Conservation (phyloP, 2,888 invertebrate species). For the Drosophila antonietae region DNA sequence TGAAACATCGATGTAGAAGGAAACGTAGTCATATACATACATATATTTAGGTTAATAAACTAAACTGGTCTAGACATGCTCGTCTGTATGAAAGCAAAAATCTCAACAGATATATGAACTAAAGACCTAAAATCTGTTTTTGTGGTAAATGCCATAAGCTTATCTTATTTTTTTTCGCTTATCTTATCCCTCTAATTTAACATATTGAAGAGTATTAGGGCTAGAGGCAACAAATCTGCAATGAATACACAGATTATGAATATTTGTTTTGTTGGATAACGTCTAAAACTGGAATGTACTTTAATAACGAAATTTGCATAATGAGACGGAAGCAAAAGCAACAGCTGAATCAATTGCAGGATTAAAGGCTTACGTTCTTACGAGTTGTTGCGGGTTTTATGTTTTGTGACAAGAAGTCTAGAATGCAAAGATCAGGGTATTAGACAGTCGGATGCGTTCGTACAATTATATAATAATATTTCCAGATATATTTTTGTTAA, state of each 20-base stretch:
- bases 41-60: background rate
- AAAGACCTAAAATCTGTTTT: background rate
- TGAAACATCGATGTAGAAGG: background rate
- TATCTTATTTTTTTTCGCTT: constrained; percentile 1
- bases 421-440: background rate
- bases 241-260: background rate
- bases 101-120: background rate
- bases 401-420: background rate
- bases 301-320: background rate
- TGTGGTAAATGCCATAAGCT: background rate
- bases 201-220: constrained; percentile 2
- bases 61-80: background rate
- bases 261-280: constrained; percentile 9
- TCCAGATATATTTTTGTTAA: background rate
- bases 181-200: constrained; percentile 5
- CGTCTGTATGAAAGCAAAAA: background rate
- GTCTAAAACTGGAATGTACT: background rate
- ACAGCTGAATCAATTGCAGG: background rate
- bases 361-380: background rate
- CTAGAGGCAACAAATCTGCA: background rate
- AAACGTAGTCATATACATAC: background rate
- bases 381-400: background rate
- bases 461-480: background rate
- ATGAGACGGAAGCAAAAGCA: background rate
- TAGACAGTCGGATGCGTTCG: background rate